Evolutionary conservation across 2,888 invertebrate genomes (phyloP).

Genomic region (Cheilosia vulpina): DNA sequence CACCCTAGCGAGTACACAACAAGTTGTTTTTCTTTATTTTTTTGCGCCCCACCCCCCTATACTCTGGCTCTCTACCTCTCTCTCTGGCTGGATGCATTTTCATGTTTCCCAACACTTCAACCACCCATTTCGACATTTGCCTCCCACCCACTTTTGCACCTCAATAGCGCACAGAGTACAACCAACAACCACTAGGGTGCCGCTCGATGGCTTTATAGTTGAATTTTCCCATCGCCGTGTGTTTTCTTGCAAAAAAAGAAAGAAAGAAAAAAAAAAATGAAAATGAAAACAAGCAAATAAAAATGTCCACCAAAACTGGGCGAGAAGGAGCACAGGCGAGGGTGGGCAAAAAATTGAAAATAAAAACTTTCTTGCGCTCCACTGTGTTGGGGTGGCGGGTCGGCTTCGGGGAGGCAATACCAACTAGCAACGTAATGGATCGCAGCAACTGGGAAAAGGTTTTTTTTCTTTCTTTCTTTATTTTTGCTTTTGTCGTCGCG

Average conservation of each 20-base stretch:
- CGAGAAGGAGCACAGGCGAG: conserved; percentile 8
- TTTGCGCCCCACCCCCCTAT: not conserved
- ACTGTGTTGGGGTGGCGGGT: not conserved
- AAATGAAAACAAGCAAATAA: conserved; percentile 71
- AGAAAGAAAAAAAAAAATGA: conserved; percentile 6
- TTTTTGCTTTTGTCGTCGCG: not conserved
- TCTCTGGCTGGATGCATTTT: conserved; percentile 50
- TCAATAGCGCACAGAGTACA: conserved; percentile 35
- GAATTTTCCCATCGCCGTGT: conserved; percentile 53
- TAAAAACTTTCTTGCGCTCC: conserved; percentile 50
- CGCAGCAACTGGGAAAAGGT: conserved; percentile 55
- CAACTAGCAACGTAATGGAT: conserved; percentile 70
- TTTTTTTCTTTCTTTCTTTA: not conserved
- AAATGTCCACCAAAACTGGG: conserved; percentile 67
- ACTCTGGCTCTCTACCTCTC: not conserved
- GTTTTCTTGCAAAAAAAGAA: conserved; percentile 15
- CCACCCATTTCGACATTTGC: conserved; percentile 26
- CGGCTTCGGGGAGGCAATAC: conserved; percentile 21
- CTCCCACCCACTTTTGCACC: conserved; percentile 54
- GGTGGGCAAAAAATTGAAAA: conserved; percentile 42
- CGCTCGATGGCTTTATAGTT: conserved; percentile 65
- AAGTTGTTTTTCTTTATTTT: conserved; percentile 70
- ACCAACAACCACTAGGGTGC: conserved; percentile 37
- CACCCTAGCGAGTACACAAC: conserved; percentile 63
- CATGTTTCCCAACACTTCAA: conserved; percentile 54